Evolutionary conservation across 1,140 invertebrate species (phyloP).

Genomic region (Aphidius ervi): DNA sequence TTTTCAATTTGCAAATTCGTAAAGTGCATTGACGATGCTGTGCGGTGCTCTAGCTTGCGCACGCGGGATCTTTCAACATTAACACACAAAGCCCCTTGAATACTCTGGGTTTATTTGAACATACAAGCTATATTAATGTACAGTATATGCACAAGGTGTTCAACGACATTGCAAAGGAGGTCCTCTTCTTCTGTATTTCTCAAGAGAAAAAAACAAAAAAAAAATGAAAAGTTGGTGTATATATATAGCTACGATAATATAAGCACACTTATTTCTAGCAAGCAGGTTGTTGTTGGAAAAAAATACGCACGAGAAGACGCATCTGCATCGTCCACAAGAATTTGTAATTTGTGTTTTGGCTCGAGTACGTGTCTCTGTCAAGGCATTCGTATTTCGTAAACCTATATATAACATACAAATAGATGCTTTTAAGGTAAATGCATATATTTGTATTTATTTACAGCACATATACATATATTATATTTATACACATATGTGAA

Average conservation of each 20-base stretch:
- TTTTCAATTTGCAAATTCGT: slow-evolving; percentile 26
- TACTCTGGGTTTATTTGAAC: not conserved
- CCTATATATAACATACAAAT: too few species aligned
- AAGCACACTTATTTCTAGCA: not conserved
- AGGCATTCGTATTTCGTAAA: too few species aligned
- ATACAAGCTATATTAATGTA: too few species aligned
- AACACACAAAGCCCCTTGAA: slow-evolving; percentile 21
- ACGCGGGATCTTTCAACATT: slow-evolving; percentile 14
- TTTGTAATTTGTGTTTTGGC: slow-evolving; percentile 5
- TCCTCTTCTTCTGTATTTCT: too few species aligned
- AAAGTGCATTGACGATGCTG: slow-evolving; percentile 24
- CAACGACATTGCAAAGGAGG: slow-evolving; percentile 8
- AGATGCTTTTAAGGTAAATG: too few species aligned
- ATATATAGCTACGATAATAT: too few species aligned
- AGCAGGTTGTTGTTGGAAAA: not conserved
- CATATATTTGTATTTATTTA: too few species aligned
- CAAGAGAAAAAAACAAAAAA: too few species aligned
- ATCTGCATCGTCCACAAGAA: slow-evolving; percentile 20
- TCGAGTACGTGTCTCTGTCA: too few species aligned
- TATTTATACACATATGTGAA: too few species aligned
- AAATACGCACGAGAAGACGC: slow-evolving; percentile 7
- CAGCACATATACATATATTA: too few species aligned
- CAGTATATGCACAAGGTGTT: not conserved
- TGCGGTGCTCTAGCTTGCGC: not conserved
- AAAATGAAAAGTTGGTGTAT: too few species aligned